Percentiles rank a stretch among this genome's conserved stretches.
Evolutionary conservation across 2,113 vertebrate species (phyloP).

Genomic region (Sapajus apella): DNA sequence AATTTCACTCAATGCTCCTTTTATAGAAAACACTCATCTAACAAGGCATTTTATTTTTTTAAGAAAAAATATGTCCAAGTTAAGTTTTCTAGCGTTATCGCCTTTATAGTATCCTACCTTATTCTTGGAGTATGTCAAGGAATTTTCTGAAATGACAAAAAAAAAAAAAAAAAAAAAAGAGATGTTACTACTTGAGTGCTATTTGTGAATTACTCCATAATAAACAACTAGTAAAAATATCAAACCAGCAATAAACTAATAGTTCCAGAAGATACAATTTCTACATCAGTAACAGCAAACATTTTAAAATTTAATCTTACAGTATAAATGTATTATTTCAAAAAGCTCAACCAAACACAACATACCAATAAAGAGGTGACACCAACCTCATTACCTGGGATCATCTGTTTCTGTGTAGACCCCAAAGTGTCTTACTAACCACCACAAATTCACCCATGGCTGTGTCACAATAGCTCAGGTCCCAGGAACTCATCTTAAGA

Average conservation of each 20-base stretch:
- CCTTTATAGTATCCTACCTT: constrained; percentile 86
- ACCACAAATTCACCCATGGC: background rate
- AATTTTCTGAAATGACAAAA: constrained; percentile 88
- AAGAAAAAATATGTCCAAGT: background rate
- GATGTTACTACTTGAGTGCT: constrained; percentile 21
- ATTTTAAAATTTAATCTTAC: background rate
- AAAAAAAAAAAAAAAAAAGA: background rate
- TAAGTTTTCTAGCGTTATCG: constrained; percentile 27
- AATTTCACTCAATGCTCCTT: constrained; percentile 6
- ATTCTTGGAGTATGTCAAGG: constrained; percentile 92
- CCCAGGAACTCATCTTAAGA: background rate
- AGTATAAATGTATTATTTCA: background rate
- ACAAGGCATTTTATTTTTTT: background rate
- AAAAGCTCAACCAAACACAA: background rate
- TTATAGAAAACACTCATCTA: background rate
- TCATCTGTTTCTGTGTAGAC: background rate
- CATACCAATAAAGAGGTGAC: background rate
- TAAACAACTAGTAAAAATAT: constrained; percentile 45
- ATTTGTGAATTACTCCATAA: background rate
- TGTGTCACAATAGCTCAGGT: background rate
- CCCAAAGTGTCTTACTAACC: background rate
- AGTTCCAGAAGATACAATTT: constrained; percentile 20
- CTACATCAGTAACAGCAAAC: background rate
- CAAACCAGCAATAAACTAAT: background rate
- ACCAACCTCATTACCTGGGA: background rate